Percentiles rank a stretch among this genome's conserved stretches.
Conservation (phyloP, 2,888 invertebrate genomes). For the Calliphora vomitoria region DNA sequence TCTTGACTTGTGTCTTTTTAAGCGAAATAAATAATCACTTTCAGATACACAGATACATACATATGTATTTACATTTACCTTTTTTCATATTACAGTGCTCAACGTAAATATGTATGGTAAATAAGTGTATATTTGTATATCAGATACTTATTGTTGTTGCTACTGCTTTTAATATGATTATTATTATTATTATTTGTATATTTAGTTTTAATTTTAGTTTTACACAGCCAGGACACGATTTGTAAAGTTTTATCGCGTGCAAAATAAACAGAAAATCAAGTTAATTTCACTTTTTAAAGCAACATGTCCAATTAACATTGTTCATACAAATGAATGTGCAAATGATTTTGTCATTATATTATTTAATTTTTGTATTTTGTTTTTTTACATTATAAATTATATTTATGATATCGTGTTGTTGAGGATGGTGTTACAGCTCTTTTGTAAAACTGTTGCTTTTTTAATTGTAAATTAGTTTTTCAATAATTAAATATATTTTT, state of each 20-base stretch:
- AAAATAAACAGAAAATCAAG: conserved; percentile 40
- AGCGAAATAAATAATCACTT: not conserved
- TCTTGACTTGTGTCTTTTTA: conserved; percentile 17
- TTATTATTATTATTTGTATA: conserved; percentile 6
- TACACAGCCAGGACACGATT: conserved; percentile 16
- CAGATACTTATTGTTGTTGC: not conserved
- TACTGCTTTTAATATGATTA: not conserved
- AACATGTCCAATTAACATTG: conserved; percentile 60
- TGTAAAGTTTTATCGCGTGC: conserved; percentile 64
- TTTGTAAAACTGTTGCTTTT: conserved; percentile 44
- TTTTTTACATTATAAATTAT: not conserved
- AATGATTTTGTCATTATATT: conserved; percentile 64
- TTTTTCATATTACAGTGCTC: not conserved
- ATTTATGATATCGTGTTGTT: conserved; percentile 35
- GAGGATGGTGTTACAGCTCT: conserved; percentile 9
- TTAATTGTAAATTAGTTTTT: not conserved
- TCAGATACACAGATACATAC: not conserved
- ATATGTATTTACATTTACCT: not conserved
- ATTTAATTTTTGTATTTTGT: conserved; percentile 37
- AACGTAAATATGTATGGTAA: not conserved
- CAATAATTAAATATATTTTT: not conserved
- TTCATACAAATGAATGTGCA: conserved; percentile 53
- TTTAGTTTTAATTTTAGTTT: conserved; percentile 26
- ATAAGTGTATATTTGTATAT: not conserved
- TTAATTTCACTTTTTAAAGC: conserved; percentile 44